Percentiles rank a stretch among this genome's conserved stretches.
phyloP scores from a whole-genome alignment of 1,140 invertebrate species.

The Zaprionus tsacasi region DNA sequence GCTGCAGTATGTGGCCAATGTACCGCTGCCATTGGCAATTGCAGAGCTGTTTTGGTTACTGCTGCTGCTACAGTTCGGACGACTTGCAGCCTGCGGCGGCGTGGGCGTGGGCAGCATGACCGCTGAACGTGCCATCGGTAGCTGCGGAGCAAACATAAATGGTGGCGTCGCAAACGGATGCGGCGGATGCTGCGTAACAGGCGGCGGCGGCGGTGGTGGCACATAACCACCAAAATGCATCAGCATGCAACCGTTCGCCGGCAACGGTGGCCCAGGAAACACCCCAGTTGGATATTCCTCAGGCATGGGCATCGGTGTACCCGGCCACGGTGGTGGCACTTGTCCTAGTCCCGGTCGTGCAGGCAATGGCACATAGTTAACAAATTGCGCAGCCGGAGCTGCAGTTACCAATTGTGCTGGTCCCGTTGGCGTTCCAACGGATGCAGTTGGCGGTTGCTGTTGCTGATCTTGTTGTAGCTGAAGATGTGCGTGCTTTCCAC shows the following conservation, averaged over 20 bases:
- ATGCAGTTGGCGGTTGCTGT: background rate
- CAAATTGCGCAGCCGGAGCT: slow-evolving; percentile 24
- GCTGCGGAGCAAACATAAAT: slow-evolving; percentile 18
- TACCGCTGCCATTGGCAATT: background rate
- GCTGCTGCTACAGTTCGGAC: background rate
- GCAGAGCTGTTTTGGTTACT: background rate
- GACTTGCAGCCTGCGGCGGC: background rate
- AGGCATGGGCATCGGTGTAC: slow-evolving; percentile 20
- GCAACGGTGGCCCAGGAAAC: slow-evolving; percentile 20
- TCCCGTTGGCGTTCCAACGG: background rate
- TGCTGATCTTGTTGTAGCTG: slow-evolving; percentile 3
- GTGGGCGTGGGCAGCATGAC: background rate
- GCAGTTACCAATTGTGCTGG: background rate
- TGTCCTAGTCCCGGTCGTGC: slow-evolving; percentile 14
- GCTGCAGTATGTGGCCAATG: background rate
- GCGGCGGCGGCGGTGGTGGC: slow-evolving; percentile 23
- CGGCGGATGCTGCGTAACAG: slow-evolving; percentile 15
- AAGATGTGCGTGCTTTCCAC: background rate
- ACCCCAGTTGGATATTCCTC: slow-evolving; percentile 39
- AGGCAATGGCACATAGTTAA: slow-evolving; percentile 52
- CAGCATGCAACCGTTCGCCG: slow-evolving; percentile 43
- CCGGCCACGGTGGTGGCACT: slow-evolving; percentile 32
- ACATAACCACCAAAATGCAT: slow-evolving; percentile 56
- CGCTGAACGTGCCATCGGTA: background rate
- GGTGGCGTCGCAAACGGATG: slow-evolving; percentile 17